Conservation (phyloP, 2,888 invertebrate genomes). For the Druceiella hillmani region DNA sequence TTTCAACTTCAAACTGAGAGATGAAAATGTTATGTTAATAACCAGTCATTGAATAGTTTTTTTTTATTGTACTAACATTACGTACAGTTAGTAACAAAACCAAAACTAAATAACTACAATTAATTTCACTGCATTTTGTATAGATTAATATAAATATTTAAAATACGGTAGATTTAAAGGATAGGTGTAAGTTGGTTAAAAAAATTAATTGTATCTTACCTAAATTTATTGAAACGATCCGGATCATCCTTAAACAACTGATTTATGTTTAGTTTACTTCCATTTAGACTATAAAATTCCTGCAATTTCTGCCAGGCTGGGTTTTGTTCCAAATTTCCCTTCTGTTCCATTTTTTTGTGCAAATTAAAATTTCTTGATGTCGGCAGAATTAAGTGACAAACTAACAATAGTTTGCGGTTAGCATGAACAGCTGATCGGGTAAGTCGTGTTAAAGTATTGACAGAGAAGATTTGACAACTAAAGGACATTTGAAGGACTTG, state of each 20-base stretch:
- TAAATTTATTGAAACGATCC: conserved; percentile 81
- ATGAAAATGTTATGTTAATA: too few relatives aligned
- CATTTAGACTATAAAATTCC: conserved; percentile 66
- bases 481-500: conserved; percentile 49
- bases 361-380: conserved; percentile 3
- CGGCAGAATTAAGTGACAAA: neutral
- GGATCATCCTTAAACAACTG: conserved; percentile 78
- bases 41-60: too few relatives aligned
- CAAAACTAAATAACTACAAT: too few relatives aligned
- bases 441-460: neutral
- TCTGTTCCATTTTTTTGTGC: conserved; percentile 39
- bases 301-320: conserved; percentile 70
- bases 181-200: too few relatives aligned
- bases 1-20: conserved; percentile 60
- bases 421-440: too few relatives aligned
- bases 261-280: conserved; percentile 71
- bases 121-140: neutral
- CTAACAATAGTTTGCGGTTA: too few relatives aligned
- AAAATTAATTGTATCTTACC: conserved; percentile 50
- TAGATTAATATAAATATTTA: conserved; percentile 1
- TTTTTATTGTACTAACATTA: too few relatives aligned
- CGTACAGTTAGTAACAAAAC: too few relatives aligned
- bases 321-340: conserved; percentile 49
- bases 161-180: too few relatives aligned
- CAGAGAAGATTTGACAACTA: conserved; percentile 44